Evolutionary conservation across 2,888 invertebrate species (phyloP), one percentile per base, ranked within the genome.

Genomic region (Tetanocera ferruginea): DNA sequence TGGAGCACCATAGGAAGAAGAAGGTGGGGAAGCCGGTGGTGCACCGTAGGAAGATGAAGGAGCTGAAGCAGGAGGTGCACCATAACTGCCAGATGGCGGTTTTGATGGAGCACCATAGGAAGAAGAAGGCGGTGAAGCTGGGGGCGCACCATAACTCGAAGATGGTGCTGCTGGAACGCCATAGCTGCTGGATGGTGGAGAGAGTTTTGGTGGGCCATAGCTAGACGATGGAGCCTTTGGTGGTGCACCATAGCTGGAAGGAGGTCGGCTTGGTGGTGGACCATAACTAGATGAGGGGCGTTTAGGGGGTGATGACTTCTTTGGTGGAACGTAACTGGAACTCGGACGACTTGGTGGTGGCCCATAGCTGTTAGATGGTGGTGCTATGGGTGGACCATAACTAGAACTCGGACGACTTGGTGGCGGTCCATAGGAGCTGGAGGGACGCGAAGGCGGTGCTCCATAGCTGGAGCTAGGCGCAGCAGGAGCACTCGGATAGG

Each of bases 191-290:
- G 86, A 83, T 0, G 86, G 85, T 0, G 84, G 66, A 0, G 85
- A 81, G 3, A 80, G 74, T 19, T 78, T 78, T 31, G 91, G 91
- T 1, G 91, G 90, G 5, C 91, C 91, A 81, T 92, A 81, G 49
- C 74, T 78, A 3, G 82, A 79, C 14, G 88, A 86, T 3, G 88
- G 85, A 11, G 23, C 51, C 0, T 57, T 86, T 2, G 89, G 88
- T 55, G 85, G 86, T 1, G 91, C 91, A 3, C 92, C 92, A 80
- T 92, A 93, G 60, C 89, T 90, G 0, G 90, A 90, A 0, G 92
- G 91, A 19, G 90, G 90, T 84, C 88, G 90, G 84, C 88, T 80
- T 84, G 89, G 78, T 79, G 90, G 82, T 60, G 86, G 79, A 73
- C 87, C 86, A 70, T 72, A 72, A 51, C 60, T 60, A 17, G 64